Conservation (phyloP, 53 echinoderm and acorn worm genomes). For the Echinometra lucunter region DNA sequence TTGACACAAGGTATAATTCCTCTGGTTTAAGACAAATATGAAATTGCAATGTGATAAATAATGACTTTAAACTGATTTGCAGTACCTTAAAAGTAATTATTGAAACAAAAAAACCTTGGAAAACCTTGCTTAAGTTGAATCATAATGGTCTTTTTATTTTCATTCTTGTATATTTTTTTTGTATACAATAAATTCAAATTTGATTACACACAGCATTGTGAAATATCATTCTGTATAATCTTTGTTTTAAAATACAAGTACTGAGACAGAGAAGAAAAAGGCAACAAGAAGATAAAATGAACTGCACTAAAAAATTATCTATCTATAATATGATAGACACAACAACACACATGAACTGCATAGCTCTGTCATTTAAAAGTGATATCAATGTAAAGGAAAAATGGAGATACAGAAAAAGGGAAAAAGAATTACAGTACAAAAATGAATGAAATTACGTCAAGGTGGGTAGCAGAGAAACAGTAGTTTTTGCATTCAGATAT, state of each 20-base stretch:
- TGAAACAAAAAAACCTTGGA: not conserved
- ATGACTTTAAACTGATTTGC: too few relatives aligned
- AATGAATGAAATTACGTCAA: not conserved
- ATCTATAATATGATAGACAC: not conserved
- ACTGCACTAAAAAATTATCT: not conserved
- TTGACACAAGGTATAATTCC: too few relatives aligned
- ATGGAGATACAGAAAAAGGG: not conserved
- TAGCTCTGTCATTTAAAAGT: not conserved
- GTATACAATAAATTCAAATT: constrained; percentile 19
- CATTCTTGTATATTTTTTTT: not conserved
- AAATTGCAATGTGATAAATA: too few relatives aligned
- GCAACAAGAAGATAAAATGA: not conserved
- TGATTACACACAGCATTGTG: not conserved
- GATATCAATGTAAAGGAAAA: not conserved
- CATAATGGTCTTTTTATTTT: not conserved
- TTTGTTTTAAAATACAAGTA: not conserved
- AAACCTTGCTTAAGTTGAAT: not conserved
- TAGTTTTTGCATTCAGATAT: not conserved
- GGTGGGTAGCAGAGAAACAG: constrained; percentile 9
- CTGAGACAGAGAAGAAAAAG: not conserved
- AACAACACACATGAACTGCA: not conserved
- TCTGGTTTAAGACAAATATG: too few relatives aligned
- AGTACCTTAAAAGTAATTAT: too few relatives aligned
- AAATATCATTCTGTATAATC: not conserved
- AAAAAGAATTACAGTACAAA: not conserved